phyloP scores from a whole-genome alignment of 2,888 invertebrate species.

The Opisthograptis luteolata region DNA sequence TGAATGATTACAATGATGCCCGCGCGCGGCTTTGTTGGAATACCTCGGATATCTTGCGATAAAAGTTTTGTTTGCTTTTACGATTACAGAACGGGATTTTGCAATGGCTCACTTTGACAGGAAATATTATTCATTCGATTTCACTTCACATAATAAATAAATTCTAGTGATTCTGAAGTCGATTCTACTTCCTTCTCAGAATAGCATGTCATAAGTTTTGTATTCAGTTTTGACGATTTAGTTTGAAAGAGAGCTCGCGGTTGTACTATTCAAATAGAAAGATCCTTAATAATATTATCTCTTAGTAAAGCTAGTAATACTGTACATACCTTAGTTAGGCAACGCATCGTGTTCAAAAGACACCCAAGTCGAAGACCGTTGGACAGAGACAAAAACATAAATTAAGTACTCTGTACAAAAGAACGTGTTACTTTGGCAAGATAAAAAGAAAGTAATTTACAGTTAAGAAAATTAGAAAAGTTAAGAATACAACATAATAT shows the following conservation, averaged over 20 bases:
- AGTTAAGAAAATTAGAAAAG: conserved; percentile 40
- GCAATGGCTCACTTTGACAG: conserved; percentile 12
- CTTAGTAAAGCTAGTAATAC: conserved; percentile 83
- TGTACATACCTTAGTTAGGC: conserved; percentile 78
- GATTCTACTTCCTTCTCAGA: conserved; percentile 13
- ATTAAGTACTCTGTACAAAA: conserved; percentile 64
- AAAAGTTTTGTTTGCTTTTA: conserved; percentile 28
- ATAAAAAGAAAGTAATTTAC: conserved; percentile 53
- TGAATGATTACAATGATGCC: conserved; percentile 56
- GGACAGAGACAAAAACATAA: conserved; percentile 46
- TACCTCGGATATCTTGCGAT: conserved; percentile 28
- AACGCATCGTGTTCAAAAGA: conserved; percentile 54
- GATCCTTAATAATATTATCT: conserved; percentile 55
- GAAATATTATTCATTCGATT: conserved; percentile 5
- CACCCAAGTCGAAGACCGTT: conserved; percentile 39
- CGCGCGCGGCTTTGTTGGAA: conserved; percentile 23
- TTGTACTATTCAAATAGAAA: conserved; percentile 53
- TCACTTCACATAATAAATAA: neutral
- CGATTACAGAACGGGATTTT: conserved; percentile 18
- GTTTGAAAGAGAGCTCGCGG: no score
- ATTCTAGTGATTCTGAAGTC: neutral
- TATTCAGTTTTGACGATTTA: no score
- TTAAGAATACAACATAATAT: conserved; percentile 46
- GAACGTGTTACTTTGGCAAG: conserved; percentile 75
- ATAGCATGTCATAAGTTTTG: conserved; percentile 4